Evolutionary conservation across 2,888 invertebrate genomes (phyloP).

Genomic region (Philereme transversata): DNA sequence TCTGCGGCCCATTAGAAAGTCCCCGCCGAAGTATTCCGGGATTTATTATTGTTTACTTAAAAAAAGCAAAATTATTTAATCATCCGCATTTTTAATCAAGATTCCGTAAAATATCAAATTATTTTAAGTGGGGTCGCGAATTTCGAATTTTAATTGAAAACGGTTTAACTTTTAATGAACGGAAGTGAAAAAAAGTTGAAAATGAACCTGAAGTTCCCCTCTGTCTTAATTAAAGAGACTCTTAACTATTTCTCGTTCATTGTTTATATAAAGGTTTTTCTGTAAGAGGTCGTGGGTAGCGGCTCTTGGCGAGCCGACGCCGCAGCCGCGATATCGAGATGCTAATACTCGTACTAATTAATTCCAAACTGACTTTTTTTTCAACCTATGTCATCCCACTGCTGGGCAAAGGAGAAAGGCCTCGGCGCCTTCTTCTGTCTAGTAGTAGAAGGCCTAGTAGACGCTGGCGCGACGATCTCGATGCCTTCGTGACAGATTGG

Average conservation of each 20-base stretch:
- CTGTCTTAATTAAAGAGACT: constrained; percentile 59
- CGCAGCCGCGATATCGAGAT: too few species aligned
- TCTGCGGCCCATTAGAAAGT: constrained; percentile 6
- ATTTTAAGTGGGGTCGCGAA: constrained; percentile 37
- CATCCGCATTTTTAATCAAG: constrained; percentile 36
- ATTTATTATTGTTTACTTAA: constrained; percentile 26
- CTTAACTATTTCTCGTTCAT: constrained; percentile 53
- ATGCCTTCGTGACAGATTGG: too few species aligned
- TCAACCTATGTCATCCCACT: too few species aligned
- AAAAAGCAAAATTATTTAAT: constrained; percentile 29
- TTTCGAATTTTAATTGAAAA: constrained; percentile 66
- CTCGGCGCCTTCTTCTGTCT: too few species aligned
- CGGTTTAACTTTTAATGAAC: constrained; percentile 68
- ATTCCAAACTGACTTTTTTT: too few species aligned
- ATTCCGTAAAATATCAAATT: constrained; percentile 39
- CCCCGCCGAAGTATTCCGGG: constrained; percentile 2
- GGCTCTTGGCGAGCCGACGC: not conserved
- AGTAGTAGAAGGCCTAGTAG: too few species aligned
- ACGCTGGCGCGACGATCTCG: too few species aligned
- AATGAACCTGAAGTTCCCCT: constrained; percentile 43
- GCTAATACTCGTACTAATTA: too few species aligned
- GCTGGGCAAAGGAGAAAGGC: too few species aligned
- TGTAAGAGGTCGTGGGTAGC: not conserved
- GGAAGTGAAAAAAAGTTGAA: constrained; percentile 55
- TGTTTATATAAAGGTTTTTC: constrained; percentile 42